A percentile compares a stretch with the other conserved stretches of the same genome.
These are phyloP conservation scores for Halotydeus destructor DNA, from an alignment of 1,140 invertebrate species.

Conservation along the genomic window DNA sequence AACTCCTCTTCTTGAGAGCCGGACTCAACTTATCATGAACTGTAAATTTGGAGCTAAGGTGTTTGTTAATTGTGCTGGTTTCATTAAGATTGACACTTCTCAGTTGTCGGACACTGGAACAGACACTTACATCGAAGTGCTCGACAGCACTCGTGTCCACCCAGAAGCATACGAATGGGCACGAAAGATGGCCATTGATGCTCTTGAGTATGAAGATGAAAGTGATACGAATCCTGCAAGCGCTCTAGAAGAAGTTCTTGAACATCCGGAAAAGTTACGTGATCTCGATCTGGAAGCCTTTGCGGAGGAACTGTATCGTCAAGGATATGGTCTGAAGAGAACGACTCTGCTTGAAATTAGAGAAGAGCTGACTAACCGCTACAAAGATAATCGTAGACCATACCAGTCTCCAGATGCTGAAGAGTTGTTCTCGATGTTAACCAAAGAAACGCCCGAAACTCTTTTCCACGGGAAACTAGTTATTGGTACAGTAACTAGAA, in stretches of 20 bases:
- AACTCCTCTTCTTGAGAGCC: conserved; percentile 77
- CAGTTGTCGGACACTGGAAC: conserved; percentile 68
- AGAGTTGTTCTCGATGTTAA: conserved; percentile 80
- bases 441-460: conserved; percentile 85
- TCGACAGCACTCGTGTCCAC: conserved; percentile 93
- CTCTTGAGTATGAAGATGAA: conserved; percentile 89
- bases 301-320: conserved; percentile 72
- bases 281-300: conserved; percentile 97
- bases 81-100: conserved; percentile 94
- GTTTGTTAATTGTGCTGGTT: conserved; percentile 96
- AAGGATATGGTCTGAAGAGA: conserved; percentile 88
- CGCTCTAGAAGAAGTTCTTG: conserved; percentile 88
- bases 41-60: conserved; percentile 96
- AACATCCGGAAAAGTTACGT: conserved; percentile 79
- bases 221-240: conserved; percentile 68
- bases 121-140: conserved; percentile 79
- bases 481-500: conserved; percentile 23
- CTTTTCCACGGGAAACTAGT: conserved; percentile 62
- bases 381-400: conserved; percentile 70
- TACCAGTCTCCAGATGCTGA: conserved; percentile 58
- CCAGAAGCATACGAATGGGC: conserved; percentile 99
- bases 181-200: conserved; percentile 97
- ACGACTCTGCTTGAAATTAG: conserved; percentile 94
- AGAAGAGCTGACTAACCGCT: conserved; percentile 79
- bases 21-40: conserved; percentile 78